Evolutionary conservation across 2,113 vertebrate genomes (phyloP).

Genomic region (Rissa tridactyla): DNA sequence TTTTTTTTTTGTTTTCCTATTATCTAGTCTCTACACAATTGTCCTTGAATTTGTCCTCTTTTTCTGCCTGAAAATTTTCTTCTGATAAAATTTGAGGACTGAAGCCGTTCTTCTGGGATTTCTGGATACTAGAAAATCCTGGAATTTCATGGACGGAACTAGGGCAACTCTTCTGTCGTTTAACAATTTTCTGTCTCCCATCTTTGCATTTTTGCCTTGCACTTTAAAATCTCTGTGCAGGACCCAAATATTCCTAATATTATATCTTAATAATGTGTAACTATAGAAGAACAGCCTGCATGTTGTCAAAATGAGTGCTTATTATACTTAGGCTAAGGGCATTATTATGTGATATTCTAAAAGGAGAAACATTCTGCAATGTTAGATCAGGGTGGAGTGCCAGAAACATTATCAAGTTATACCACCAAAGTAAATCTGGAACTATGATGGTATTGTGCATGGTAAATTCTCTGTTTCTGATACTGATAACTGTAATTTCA

Average conservation of each 20-base stretch:
- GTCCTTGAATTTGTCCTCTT: background rate
- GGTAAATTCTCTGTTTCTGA: background rate
- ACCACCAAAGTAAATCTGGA: background rate
- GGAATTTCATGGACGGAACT: background rate
- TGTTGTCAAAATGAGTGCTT: background rate
- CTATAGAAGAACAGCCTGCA: background rate
- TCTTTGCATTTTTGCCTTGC: background rate
- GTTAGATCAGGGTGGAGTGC: background rate
- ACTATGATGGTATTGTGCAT: background rate
- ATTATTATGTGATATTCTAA: background rate
- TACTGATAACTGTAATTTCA: constrained; percentile 58
- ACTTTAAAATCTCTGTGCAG: background rate
- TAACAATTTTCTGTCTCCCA: background rate
- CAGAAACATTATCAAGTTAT: background rate
- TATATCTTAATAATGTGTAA: background rate
- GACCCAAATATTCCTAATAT: background rate
- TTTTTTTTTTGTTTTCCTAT: background rate
- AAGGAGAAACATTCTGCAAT: background rate
- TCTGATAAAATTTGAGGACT: background rate
- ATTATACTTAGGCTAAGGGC: background rate
- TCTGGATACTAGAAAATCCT: background rate
- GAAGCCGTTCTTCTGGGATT: background rate
- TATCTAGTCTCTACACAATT: background rate
- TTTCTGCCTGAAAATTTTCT: background rate
- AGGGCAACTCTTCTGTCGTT: background rate